Evolutionary conservation across 2,888 invertebrate genomes (phyloP).

Genomic region (Pristionchus exspectatus): DNA sequence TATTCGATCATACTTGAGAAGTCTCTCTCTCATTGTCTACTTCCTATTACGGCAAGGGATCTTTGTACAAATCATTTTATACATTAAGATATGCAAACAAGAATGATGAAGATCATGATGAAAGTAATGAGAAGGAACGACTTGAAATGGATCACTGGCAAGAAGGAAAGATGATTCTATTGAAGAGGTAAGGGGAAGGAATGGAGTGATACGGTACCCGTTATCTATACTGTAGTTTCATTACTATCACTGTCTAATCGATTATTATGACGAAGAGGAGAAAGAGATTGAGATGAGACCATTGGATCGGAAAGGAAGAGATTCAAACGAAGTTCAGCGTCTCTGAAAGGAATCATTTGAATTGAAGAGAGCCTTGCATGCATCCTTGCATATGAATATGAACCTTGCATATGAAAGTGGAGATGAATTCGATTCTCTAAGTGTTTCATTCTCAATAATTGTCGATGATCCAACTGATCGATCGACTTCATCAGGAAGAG

Average conservation of each 20-base stretch:
- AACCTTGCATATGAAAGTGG: slow-evolving; percentile 51
- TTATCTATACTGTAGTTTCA: slow-evolving; percentile 52
- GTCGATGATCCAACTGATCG: slow-evolving; percentile 70
- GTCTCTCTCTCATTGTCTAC: background rate
- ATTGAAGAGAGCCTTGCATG: too few relatives aligned
- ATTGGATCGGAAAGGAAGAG: slow-evolving; percentile 58
- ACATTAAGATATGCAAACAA: background rate
- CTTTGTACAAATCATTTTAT: background rate
- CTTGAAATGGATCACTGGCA: slow-evolving; percentile 40
- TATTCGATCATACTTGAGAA: slow-evolving; percentile 17
- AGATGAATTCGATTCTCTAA: slow-evolving; percentile 54
- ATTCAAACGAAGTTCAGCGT: slow-evolving; percentile 68
- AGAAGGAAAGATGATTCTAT: background rate
- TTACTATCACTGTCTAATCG: slow-evolving; percentile 46
- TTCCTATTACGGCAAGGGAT: background rate
- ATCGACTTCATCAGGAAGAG: slow-evolving; percentile 59
- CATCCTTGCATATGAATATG: background rate
- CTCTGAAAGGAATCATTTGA: slow-evolving; percentile 46
- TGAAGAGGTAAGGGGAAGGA: background rate
- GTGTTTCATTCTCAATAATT: slow-evolving; percentile 66
- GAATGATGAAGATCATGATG: background rate
- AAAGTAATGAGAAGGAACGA: background rate
- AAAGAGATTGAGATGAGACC: slow-evolving; percentile 38
- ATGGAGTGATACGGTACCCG: background rate
- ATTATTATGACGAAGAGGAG: slow-evolving; percentile 25